Percentiles rank a stretch among this genome's conserved stretches.
Evolutionary conservation across 2,113 vertebrate species (phyloP).

Genomic region (Tupaia tana): DNA sequence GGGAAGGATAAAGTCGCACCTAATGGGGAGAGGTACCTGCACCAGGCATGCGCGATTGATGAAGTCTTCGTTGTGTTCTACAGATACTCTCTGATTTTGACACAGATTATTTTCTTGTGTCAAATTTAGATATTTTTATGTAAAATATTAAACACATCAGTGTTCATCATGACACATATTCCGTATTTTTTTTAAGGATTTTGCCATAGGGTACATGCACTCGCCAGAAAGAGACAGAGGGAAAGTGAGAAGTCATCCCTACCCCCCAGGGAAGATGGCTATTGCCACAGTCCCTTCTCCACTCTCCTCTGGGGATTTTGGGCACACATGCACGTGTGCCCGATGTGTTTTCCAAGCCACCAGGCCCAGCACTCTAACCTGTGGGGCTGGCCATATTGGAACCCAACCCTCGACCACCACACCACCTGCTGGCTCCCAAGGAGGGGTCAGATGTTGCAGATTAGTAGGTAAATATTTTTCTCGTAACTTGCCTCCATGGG

Average conservation of each 20-base stretch:
- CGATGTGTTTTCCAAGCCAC: too few species aligned
- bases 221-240: too few species aligned
- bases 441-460: background rate
- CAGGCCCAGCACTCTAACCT: too few species aligned
- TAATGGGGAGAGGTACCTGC: background rate
- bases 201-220: too few species aligned
- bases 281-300: too few species aligned
- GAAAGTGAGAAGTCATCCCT: too few species aligned
- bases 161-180: background rate
- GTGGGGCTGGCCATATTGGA: too few species aligned
- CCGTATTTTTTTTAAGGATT: too few species aligned
- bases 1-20: background rate
- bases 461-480: background rate
- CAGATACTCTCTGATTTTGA: background rate
- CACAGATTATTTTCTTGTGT: slow-evolving; percentile 34
- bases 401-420: too few species aligned
- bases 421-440: background rate
- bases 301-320: too few species aligned
- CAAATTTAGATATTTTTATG: slow-evolving; percentile 26
- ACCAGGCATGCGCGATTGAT: background rate
- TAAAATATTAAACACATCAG: slow-evolving; percentile 9
- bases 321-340: too few species aligned
- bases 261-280: too few species aligned
- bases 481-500: background rate
- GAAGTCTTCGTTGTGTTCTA: background rate